Evolutionary conservation across 2,888 invertebrate genomes (phyloP), one percentile per base, ranked within the genome.

Genomic region (Melanchra persicariae): DNA sequence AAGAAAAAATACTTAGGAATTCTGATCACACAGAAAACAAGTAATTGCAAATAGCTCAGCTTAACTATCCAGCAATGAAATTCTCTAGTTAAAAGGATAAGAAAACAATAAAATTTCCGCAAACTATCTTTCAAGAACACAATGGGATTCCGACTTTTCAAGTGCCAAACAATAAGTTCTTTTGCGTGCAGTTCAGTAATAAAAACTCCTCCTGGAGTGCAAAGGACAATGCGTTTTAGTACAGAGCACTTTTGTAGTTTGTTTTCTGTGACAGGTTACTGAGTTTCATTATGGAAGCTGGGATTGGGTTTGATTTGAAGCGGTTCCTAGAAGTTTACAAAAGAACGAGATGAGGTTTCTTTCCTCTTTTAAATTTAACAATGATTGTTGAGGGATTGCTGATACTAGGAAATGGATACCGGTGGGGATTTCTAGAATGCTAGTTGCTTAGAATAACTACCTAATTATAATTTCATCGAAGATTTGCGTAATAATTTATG

Each of bases 191-290:
- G 57, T 74, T 65, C 54, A 69, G 76, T 82, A 83, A 87, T 86
- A 87, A 86, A 87, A 84, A 77, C 74, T 82, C 85, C 87, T 76
- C 85, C 87, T 76, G 82, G 82, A 81, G 76, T 84, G 78, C 75
- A 77, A 83, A 83, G 78, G 83, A 89, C 87, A 88, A 86, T 85
- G 79, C 78, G 70, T 79, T 80, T 72, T 74, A 63, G 63, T 70
- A 64, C 64, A 47, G 45, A 61, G 70, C 37, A 55, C 74, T 79
- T 83, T 78, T 81, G 67, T 80, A 64, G 70, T 84, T 79, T 72
- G 57, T 84, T 83, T 79, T 77, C 40, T 55, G 75, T 63, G 65
- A 77, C 84, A 78, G 74, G 76, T 85, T 77, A 74, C 70, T 70
- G 51, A 74, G 64, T 81, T 78, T 76, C 77, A 76, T 76, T 78